Evolutionary conservation across 2,888 invertebrate genomes (phyloP).

Genomic region (Ophion slaviceki): DNA sequence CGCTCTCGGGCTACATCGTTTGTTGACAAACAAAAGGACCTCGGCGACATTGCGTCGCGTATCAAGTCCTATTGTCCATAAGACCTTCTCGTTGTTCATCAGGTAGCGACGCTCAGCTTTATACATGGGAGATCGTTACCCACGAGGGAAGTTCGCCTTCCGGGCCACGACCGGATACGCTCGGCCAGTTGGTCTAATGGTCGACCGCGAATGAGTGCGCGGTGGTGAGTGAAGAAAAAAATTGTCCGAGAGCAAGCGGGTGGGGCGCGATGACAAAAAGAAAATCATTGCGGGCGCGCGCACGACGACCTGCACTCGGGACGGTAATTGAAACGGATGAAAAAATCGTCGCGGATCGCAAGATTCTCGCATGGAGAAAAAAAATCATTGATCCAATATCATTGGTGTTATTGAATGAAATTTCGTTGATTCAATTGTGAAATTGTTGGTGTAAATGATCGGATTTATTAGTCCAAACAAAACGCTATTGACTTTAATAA

Average conservation of each 20-base stretch:
- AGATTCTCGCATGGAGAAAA: neutral
- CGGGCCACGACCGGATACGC: slow-evolving; percentile 75
- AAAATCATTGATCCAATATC: neutral
- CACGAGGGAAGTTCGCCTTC: slow-evolving; percentile 73
- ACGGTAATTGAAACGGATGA: neutral
- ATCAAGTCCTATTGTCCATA: neutral
- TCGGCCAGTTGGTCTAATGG: slow-evolving; percentile 76
- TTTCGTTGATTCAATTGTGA: too few species aligned
- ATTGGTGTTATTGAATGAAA: too few species aligned
- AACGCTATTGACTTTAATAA: too few species aligned
- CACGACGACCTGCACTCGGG: neutral
- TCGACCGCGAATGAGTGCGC: slow-evolving; percentile 65
- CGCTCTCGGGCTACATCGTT: slow-evolving; percentile 53
- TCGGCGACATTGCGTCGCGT: neutral
- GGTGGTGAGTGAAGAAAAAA: slow-evolving; percentile 56
- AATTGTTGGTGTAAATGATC: too few species aligned
- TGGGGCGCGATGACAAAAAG: slow-evolving; percentile 28
- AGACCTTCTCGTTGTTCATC: slow-evolving; percentile 16
- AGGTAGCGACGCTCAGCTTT: too few species aligned
- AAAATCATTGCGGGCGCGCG: neutral
- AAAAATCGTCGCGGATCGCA: neutral
- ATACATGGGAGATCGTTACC: slow-evolving; percentile 61
- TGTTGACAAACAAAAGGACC: slow-evolving; percentile 11
- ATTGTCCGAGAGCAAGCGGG: slow-evolving; percentile 37
- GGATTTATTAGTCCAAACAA: too few species aligned